Evolutionary conservation across 2,113 vertebrate genomes (phyloP), one percentile per base, ranked within the genome.

Genomic region (Actenoides hombroni): DNA sequence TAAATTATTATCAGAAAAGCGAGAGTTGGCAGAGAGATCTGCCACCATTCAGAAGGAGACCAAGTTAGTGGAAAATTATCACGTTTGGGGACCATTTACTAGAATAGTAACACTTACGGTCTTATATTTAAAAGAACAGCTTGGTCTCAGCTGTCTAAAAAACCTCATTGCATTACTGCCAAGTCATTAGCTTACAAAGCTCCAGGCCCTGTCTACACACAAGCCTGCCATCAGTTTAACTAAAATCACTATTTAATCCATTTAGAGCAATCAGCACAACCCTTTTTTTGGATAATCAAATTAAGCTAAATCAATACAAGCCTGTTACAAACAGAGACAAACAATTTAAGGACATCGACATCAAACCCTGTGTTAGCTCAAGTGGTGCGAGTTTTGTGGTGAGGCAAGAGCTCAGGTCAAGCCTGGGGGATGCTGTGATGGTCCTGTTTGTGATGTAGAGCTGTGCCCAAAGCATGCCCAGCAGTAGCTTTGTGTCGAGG

Each of bases 161-260:
- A 70, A 88, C 25, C 37, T 60, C 56, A 65, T 67, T 73, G 84
- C 71, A 69, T 73, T 89, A 85, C 67, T 90, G 94, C 89, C 95
- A 97, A 95, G 87, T 85, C 94, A 97, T 97, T 95, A 96, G 59
- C 93, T 95, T 95, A 87, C 91, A 96, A 91, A 96, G 93, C 94
- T 96, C 84, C 96, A 97, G 95, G 93, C 92, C 87, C 78, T 96
- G 93, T 97, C 96, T 83, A 85, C 93, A 96, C 96, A 83, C 90
- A 73, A 69, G 60, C 75, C 95, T 90, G 93, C 87, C 87, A 89
- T 63, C 95, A 65, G 83, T 94, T 94, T 77, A 95, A 93, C 92
- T 91, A 87, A 96, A 93, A 96, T 95, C 84, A 59, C 78, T 85
- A 54, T 92, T 95, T 97, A 97, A 97, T 97, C 82, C 46, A 80